These are phyloP conservation scores for Nesometra sesokonis DNA, from an alignment of 35 echinoderm and acorn worm genomes.

Conservation along the genomic window DNA sequence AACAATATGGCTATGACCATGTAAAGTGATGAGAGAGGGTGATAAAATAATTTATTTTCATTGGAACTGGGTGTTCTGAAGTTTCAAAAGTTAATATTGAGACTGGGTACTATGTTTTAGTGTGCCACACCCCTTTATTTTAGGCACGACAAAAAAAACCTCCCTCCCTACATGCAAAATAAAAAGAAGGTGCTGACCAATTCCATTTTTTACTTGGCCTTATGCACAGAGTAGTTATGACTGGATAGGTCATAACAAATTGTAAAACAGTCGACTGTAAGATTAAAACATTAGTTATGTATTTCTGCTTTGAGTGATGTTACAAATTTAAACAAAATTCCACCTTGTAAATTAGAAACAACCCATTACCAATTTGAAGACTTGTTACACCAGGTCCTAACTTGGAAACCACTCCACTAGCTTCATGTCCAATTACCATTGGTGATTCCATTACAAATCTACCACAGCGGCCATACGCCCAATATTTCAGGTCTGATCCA, in stretches of 20 bases:
- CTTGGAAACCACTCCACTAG: conserved; percentile 25
- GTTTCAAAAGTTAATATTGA: too few relatives aligned
- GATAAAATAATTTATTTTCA: too few relatives aligned
- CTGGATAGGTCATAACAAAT: neutral
- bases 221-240: too few relatives aligned
- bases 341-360: neutral
- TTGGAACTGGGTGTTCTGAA: too few relatives aligned
- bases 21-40: too few relatives aligned
- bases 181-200: too few relatives aligned
- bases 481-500: conserved; percentile 54
- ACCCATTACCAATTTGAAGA: conserved; percentile 29
- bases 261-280: neutral
- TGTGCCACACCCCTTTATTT: too few relatives aligned
- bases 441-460: conserved; percentile 20
- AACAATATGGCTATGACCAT: too few relatives aligned
- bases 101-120: too few relatives aligned
- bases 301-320: neutral
- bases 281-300: neutral
- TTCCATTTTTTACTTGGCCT: too few relatives aligned
- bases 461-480: conserved; percentile 39
- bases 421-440: conserved; percentile 54
- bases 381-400: conserved; percentile 25
- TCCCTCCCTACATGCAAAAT: too few relatives aligned
- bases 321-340: neutral
- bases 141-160: too few relatives aligned